Percentiles rank a stretch among this genome's conserved stretches.
These are phyloP conservation scores for Lithobates sylvaticus DNA, from an alignment of 2,797 vertebrate species.

Conservation along the genomic window DNA sequence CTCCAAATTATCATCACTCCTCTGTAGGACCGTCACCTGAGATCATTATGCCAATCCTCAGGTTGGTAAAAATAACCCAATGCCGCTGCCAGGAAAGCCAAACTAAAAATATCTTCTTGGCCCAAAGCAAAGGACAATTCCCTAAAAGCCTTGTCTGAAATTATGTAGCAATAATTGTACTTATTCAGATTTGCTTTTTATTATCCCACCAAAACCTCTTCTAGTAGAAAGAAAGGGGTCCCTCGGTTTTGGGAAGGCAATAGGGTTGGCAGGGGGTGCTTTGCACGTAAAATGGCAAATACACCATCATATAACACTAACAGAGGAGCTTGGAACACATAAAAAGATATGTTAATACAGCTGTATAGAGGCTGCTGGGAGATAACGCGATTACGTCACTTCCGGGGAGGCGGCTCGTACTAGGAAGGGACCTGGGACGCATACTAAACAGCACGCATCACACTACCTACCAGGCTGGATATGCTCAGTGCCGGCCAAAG, in stretches of 20 bases:
- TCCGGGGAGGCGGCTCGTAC: too few species aligned
- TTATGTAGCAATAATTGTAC: background rate
- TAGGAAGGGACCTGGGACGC: too few species aligned
- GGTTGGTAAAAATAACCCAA: slow-evolving; percentile 32
- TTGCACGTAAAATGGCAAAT: slow-evolving; percentile 7
- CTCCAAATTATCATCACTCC: background rate
- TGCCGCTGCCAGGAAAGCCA: background rate
- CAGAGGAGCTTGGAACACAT: slow-evolving; percentile 8
- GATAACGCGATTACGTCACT: too few species aligned
- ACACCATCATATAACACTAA: slow-evolving; percentile 15
- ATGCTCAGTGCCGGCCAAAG: too few species aligned
- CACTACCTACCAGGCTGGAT: too few species aligned
- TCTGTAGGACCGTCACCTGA: background rate
- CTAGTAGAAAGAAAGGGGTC: background rate
- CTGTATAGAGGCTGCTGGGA: too few species aligned
- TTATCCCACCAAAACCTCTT: slow-evolving; percentile 3
- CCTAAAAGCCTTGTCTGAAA: background rate
- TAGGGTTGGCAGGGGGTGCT: background rate
- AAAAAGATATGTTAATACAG: slow-evolving; percentile 41
- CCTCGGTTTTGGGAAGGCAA: background rate
- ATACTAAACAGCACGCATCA: too few species aligned
- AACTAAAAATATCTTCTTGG: slow-evolving; percentile 55
- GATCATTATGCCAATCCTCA: background rate
- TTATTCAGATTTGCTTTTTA: background rate
- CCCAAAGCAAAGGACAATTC: slow-evolving; percentile 14